Conservation (phyloP, 1,140 invertebrate genomes). For the Diorhabda carinulata region DNA sequence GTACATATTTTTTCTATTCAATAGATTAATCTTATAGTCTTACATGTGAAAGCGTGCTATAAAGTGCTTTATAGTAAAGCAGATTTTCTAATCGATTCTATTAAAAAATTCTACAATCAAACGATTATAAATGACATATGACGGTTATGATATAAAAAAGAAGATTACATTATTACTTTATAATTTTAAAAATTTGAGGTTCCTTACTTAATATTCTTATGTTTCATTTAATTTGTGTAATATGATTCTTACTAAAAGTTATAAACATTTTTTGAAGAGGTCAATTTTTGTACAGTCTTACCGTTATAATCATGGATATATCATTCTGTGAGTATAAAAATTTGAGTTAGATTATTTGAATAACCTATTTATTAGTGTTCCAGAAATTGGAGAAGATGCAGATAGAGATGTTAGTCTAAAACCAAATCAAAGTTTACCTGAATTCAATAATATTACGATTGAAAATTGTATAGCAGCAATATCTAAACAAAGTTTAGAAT, state of each 20-base stretch:
- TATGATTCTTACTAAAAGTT: not conserved
- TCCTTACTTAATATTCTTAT: too few species aligned
- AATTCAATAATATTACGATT: constrained; percentile 75
- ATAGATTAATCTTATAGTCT: too few species aligned
- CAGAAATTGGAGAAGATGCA: constrained; percentile 83
- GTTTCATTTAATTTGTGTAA: too few species aligned
- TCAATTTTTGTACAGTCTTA: constrained; percentile 19
- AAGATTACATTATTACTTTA: too few species aligned
- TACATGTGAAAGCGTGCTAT: too few species aligned
- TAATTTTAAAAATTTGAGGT: too few species aligned
- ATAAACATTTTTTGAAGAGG: constrained; percentile 1
- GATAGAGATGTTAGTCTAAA: constrained; percentile 67
- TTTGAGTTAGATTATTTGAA: not conserved
- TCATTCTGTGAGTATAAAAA: constrained; percentile 27
- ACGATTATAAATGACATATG: too few species aligned
- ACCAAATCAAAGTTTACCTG: constrained; percentile 66
- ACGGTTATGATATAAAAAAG: too few species aligned
- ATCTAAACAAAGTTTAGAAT: constrained; percentile 75
- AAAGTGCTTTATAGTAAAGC: too few species aligned
- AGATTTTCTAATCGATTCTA: too few species aligned
- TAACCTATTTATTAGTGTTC: constrained; percentile 63
- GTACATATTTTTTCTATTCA: too few species aligned
- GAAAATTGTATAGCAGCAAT: constrained; percentile 79
- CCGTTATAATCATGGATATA: constrained; percentile 27
- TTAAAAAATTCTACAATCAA: too few species aligned